A percentile compares a stretch with the other conserved stretches of the same genome.
phyloP scores from a whole-genome alignment of 2,113 vertebrate genomes.

The Cricetomys ansorgei region DNA sequence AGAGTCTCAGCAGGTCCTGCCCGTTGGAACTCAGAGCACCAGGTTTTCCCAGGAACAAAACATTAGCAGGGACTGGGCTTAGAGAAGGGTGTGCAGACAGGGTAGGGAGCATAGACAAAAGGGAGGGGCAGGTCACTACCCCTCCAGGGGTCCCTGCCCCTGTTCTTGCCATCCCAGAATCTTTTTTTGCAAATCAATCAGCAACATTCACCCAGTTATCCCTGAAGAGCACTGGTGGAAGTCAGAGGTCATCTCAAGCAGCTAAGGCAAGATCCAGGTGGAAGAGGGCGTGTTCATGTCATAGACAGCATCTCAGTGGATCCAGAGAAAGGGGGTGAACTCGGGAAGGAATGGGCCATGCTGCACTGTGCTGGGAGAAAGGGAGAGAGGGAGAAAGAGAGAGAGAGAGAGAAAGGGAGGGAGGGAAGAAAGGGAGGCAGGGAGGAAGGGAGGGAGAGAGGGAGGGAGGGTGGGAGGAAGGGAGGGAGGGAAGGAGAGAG shows the following conservation, averaged over 20 bases:
- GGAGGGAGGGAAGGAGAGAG: too few species aligned
- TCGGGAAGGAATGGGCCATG: not conserved
- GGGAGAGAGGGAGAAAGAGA: not conserved
- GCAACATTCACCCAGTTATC: not conserved
- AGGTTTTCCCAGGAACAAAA: not conserved
- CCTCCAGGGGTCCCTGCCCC: not conserved
- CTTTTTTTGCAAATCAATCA: rapidly evolving
- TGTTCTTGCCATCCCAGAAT: not conserved
- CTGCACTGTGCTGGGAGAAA: not conserved
- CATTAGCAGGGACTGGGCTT: not conserved
- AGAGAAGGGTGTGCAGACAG: not conserved
- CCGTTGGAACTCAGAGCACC: not conserved
- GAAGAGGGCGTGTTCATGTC: rapidly evolving
- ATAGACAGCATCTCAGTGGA: rapidly evolving
- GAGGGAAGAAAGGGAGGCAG: not conserved
- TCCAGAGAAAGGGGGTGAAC: too few species aligned
- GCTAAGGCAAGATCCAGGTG: rapidly evolving
- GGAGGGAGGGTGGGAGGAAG: too few species aligned
- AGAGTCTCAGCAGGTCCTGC: not conserved
- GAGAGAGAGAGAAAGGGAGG: too few species aligned
- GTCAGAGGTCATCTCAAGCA: rapidly evolving
- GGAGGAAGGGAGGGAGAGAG: too few species aligned
- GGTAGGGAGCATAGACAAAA: not conserved
- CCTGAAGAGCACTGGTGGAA: not conserved
- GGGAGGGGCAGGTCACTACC: rapidly evolving